Evolutionary conservation across 2,888 invertebrate species (phyloP).

Genomic region (Drosophila birchii): DNA sequence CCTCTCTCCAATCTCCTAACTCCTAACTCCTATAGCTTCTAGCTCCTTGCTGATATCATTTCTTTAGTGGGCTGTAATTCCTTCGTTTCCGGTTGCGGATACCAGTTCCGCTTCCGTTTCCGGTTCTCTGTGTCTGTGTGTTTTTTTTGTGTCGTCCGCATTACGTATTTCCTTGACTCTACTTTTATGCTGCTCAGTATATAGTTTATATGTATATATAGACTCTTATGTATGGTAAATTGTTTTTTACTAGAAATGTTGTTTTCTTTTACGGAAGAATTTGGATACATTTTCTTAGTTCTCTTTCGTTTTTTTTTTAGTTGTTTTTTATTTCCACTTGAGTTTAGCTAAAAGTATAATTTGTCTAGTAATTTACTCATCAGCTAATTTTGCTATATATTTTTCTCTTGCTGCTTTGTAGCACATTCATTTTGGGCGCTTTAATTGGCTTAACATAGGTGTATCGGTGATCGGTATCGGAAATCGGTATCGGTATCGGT

Average conservation of each 20-base stretch:
- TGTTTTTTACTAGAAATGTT: conserved; percentile 68
- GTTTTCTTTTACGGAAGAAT: conserved; percentile 74
- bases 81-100: conserved; percentile 39
- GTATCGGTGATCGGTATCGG: conserved; percentile 30
- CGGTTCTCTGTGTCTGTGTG: conserved; percentile 33
- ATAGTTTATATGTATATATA: conserved; percentile 61
- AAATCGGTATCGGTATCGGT: conserved; percentile 17
- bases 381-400: conserved; percentile 60
- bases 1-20: conserved; percentile 14
- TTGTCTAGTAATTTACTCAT: conserved; percentile 61
- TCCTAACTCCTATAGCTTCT: conserved; percentile 2
- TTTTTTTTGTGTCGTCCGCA: conserved; percentile 52
- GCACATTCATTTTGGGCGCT: conserved; percentile 57
- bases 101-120: conserved; percentile 41
- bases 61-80: conserved; percentile 40
- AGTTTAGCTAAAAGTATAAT: conserved; percentile 73
- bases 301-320: conserved; percentile 7
- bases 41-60: conserved; percentile 34
- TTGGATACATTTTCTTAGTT: conserved; percentile 69
- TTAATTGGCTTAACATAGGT: conserved; percentile 57
- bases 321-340: conserved; percentile 24
- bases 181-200: conserved; percentile 59
- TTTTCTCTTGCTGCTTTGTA: conserved; percentile 21
- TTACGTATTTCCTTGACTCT: conserved; percentile 71
- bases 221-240: conserved; percentile 75